phyloP scores from a whole-genome alignment of 2,888 invertebrate species.

The Euplexia lucipara region DNA sequence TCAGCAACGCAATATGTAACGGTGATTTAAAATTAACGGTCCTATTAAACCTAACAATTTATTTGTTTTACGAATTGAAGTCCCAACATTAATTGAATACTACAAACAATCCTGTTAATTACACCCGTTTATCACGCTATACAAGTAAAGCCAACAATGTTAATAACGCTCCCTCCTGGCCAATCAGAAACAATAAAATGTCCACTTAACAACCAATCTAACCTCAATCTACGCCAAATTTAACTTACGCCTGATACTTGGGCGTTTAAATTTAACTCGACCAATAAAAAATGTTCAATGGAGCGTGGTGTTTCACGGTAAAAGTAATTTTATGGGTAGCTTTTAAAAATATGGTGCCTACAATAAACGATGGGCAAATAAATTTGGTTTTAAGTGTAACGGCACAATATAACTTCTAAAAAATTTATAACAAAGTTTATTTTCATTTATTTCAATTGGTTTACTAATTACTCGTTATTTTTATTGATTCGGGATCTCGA shows the following conservation, averaged over 20 bases:
- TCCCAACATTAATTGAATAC: not conserved
- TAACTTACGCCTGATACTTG: conserved; percentile 51
- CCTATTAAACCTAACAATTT: not conserved
- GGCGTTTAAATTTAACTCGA: conserved; percentile 43
- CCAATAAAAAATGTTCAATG: conserved; percentile 61
- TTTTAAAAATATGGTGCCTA: conserved; percentile 32
- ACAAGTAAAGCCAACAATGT: conserved; percentile 6
- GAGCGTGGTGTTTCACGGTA: conserved; percentile 41
- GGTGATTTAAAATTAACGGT: not conserved
- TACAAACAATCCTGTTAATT: not conserved
- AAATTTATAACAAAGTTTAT: not conserved
- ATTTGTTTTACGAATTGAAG: not conserved
- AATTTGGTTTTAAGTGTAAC: conserved; percentile 10
- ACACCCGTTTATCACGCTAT: conserved; percentile 21
- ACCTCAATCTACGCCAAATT: conserved; percentile 51
- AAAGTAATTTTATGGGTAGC: conserved; percentile 50
- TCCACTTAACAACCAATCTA: conserved; percentile 46
- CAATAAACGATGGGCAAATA: conserved; percentile 24
- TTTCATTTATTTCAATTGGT: no score
- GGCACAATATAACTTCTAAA: not conserved
- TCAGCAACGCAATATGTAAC: no score
- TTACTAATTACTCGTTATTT: no score
- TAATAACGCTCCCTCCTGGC: conserved; percentile 14
- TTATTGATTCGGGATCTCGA: no score
- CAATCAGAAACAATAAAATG: conserved; percentile 47